These are phyloP conservation scores for Drosophila pullipes DNA, from an alignment of 2,888 invertebrate genomes.

Conservation along the genomic window DNA sequence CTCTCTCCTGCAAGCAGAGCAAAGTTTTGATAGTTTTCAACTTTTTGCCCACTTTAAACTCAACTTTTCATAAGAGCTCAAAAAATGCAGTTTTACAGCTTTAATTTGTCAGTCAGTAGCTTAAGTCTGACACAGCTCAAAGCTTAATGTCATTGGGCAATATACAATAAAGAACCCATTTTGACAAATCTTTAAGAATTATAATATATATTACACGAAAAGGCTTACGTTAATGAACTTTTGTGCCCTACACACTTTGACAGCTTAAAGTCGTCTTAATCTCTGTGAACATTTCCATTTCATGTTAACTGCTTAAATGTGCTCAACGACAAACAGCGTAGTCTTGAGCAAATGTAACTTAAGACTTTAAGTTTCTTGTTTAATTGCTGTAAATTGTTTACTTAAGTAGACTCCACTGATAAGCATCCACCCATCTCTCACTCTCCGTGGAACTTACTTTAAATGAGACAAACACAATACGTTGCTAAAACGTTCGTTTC, in stretches of 20 bases:
- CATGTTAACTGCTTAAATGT: background rate
- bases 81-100: background rate
- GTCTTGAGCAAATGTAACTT: constrained; percentile 2
- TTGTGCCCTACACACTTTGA: background rate
- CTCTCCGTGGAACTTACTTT: constrained; percentile 1
- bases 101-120: background rate
- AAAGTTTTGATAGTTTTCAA: background rate
- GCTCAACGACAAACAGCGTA: background rate
- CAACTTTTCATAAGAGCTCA: too few species aligned
- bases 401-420: constrained; percentile 10
- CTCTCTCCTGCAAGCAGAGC: background rate
- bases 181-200: background rate
- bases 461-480: constrained; percentile 9
- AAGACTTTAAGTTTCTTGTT: constrained; percentile 5
- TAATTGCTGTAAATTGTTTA: constrained; percentile 8
- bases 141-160: background rate
- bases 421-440: background rate
- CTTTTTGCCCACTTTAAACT: background rate
- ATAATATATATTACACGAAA: too few species aligned
- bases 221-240: background rate
- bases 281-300: background rate
- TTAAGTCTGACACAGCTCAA: background rate
- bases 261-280: constrained; percentile 13
- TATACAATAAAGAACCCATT: too few species aligned
- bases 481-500: constrained; percentile 30